phyloP scores from a whole-genome alignment of 2,797 vertebrate genomes.

The Poliocrania exsul region DNA sequence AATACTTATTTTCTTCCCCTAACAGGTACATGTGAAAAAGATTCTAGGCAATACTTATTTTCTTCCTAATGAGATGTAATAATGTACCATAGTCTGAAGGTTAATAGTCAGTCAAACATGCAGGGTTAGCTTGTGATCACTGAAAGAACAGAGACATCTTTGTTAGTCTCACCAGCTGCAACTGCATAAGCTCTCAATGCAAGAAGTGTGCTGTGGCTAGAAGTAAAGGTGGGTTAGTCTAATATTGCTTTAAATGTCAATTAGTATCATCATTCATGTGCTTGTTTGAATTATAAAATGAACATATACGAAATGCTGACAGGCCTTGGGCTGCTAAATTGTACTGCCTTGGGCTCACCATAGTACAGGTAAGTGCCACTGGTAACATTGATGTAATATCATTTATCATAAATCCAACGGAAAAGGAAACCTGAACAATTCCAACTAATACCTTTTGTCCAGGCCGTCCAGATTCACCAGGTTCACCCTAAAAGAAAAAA shows the following conservation, averaged over 20 bases:
- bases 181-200: neutral
- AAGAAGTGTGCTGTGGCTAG: neutral
- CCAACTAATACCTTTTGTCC: conserved; percentile 89
- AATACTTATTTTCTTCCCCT: conserved; percentile 25
- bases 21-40: neutral
- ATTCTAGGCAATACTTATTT: conserved; percentile 10
- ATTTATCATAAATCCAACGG: neutral
- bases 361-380: neutral
- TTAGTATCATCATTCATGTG: neutral
- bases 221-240: neutral
- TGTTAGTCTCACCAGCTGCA: conserved; percentile 41
- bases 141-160: neutral
- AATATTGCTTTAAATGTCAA: neutral
- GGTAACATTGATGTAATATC: neutral
- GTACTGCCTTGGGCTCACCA: neutral
- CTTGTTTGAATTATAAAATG: conserved; percentile 25
- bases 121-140: conserved; percentile 21
- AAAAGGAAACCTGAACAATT: neutral
- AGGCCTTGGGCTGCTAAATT: neutral
- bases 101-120: conserved; percentile 46
- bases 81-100: neutral
- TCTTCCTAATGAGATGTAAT: neutral
- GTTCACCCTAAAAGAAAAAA: conserved; percentile 88
- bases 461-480: conserved; percentile 91
- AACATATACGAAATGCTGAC: neutral